A percentile compares a stretch with the other conserved stretches of the same genome.
These are phyloP conservation scores for Anguilla pacifica DNA, from an alignment of 2,797 vertebrate species.

Conservation along the genomic window DNA sequence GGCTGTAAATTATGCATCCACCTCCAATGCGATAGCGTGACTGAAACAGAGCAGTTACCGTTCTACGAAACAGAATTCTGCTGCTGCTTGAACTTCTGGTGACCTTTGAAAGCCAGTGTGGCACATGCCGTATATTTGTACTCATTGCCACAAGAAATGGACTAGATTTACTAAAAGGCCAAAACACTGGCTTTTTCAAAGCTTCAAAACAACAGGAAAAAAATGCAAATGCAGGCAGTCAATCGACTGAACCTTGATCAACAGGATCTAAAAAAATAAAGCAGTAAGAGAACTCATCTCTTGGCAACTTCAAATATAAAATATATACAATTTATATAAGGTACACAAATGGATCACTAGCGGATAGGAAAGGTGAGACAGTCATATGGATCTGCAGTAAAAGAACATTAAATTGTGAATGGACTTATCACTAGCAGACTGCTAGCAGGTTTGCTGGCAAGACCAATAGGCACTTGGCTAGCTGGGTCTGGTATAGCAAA, in stretches of 20 bases:
- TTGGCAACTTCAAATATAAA: too few relatives aligned
- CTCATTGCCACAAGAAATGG: neutral
- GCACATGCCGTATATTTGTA: neutral
- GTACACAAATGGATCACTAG: too few relatives aligned
- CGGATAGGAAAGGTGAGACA: too few relatives aligned
- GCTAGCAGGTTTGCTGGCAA: neutral
- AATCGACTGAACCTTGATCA: neutral
- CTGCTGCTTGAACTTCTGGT: neutral
- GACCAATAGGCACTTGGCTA: neutral
- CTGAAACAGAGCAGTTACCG: neutral
- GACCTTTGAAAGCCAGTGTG: too few relatives aligned
- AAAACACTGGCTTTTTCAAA: neutral
- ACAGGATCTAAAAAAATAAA: neutral
- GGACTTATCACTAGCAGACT: neutral
- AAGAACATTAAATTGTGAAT: neutral
- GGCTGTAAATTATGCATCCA: neutral
- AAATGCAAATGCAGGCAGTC: neutral
- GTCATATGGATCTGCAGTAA: too few relatives aligned
- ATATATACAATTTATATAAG: too few relatives aligned
- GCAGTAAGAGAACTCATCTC: too few relatives aligned
- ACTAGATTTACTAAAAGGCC: neutral
- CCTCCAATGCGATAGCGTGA: neutral
- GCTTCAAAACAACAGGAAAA: too few relatives aligned
- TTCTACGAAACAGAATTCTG: neutral
- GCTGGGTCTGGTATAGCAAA: neutral